Conservation (phyloP, 1,140 invertebrate genomes). For the Diorhabda carinulata region DNA sequence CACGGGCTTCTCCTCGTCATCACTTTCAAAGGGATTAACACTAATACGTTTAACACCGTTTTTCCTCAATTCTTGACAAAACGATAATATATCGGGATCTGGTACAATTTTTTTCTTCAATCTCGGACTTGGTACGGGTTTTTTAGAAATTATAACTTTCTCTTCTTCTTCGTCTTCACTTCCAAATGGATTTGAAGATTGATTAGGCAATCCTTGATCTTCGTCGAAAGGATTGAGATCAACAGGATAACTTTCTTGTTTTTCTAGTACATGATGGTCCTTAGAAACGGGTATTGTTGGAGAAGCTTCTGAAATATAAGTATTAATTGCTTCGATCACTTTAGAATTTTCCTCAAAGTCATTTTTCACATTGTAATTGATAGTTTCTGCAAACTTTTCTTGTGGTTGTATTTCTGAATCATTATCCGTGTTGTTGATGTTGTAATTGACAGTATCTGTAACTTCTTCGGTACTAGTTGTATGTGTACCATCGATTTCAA, state of each 20-base stretch:
- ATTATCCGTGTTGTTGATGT: too few species aligned
- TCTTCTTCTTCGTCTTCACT: slow-evolving; percentile 29
- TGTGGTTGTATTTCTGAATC: too few species aligned
- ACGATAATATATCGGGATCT: not conserved
- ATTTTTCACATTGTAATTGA: too few species aligned
- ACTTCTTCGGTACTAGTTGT: too few species aligned
- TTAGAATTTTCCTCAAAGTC: too few species aligned
- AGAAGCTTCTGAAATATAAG: too few species aligned
- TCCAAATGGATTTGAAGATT: slow-evolving; percentile 61
- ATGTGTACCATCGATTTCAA: too few species aligned
- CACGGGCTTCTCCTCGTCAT: slow-evolving; percentile 37
- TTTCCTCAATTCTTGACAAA: not conserved
- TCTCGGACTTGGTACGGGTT: slow-evolving; percentile 24
- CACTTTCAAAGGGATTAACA: slow-evolving; percentile 62
- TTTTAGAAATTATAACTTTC: not conserved
- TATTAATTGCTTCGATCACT: too few species aligned
- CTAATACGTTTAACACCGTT: slow-evolving; percentile 23
- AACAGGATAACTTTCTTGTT: slow-evolving; percentile 58
- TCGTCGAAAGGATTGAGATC: slow-evolving; percentile 76
- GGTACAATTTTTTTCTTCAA: slow-evolving; percentile 8
- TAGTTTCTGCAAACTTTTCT: too few species aligned
- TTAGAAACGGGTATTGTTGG: too few species aligned
- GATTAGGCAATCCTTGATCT: slow-evolving; percentile 14
- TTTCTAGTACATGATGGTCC: too few species aligned
- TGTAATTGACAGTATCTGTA: too few species aligned